These are phyloP conservation scores for Perognathus longimembris DNA, from an alignment of 2,113 vertebrate species.

Conservation along the genomic window DNA sequence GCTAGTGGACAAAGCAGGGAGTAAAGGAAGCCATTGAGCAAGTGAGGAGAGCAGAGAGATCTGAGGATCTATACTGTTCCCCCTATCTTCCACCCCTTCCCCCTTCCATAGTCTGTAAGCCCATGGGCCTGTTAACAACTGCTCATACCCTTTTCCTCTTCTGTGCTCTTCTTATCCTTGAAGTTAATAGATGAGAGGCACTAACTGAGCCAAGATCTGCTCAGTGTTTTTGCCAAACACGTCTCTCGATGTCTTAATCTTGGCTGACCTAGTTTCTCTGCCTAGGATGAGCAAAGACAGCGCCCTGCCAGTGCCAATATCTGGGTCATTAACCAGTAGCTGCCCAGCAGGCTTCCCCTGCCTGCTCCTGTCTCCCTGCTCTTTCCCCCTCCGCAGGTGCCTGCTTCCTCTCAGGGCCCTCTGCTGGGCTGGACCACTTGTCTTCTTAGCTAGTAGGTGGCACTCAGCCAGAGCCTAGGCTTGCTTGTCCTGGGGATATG, in stretches of 20 bases:
- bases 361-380: background rate
- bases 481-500: background rate
- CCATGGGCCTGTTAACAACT: background rate
- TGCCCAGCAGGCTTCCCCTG: background rate
- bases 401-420: background rate
- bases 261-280: slow-evolving; percentile 79
- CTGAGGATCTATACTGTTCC: background rate
- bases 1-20: background rate
- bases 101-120: background rate
- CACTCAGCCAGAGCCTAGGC: background rate
- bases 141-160: background rate
- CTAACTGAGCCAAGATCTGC: slow-evolving; percentile 4
- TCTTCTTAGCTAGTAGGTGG: background rate
- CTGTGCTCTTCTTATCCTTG: slow-evolving; percentile 19
- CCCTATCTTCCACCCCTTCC: background rate
- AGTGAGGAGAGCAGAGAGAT: background rate
- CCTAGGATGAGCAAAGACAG: slow-evolving; percentile 36
- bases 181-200: background rate
- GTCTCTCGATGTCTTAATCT: slow-evolving; percentile 37
- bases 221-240: background rate
- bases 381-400: background rate
- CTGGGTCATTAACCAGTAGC: slow-evolving; percentile 75
- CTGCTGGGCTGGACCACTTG: background rate
- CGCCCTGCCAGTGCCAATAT: slow-evolving; percentile 45
- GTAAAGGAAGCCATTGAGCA: background rate